Evolutionary conservation across 2,113 vertebrate genomes (phyloP), one percentile per base, ranked within the genome.

Genomic region (Apeltes quadracus): DNA sequence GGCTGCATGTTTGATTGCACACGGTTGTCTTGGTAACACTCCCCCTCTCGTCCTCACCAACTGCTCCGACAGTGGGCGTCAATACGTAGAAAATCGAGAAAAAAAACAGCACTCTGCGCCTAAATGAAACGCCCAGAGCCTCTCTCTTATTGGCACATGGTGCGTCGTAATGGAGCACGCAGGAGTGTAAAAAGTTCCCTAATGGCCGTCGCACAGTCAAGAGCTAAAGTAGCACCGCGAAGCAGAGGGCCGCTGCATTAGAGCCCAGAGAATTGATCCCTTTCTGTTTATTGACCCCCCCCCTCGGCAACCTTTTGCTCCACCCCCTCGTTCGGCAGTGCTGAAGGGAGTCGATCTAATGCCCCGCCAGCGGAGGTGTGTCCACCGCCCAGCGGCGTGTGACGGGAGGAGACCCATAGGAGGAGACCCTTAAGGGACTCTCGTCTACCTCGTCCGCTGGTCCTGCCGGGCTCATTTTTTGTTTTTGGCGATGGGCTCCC

Each of bases 11-110:
- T 80, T 84, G 74, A 76, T 72, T 72, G 76, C 72, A 56, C 79
- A 54, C 57, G 71, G 84, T 89, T 76, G 81, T 71, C 87, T 83
- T 23, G 73, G 87, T 76, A 89, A 82, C 83, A 29, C 58, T 66
- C 61, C 38, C 46, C 38, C 46, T 69, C 70, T 80, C 48, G 65
- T 78, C 57, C 62, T 69, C 15, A 20, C 67, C 59, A 61, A 55
- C 61, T 41, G 64, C 61, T 56, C 43, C 29, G 50, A 78, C 36
- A 32, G 83, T 84, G 51, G 72, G 69, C 34, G 56, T 78, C 48
- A 61, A 78, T 69, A 74, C 70, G 75, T 68, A 36, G 20, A 71
- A 53, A 82, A 84, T 81, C 63, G 32, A 5, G n/a, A n/a, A n/a
- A 61, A 61, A 70, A 75, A 81, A 84, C 51, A 53, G 79, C 75